Base-by-base conservation (phyloP, 1,140 invertebrate species). In the Polypedilum pembai region DNA sequence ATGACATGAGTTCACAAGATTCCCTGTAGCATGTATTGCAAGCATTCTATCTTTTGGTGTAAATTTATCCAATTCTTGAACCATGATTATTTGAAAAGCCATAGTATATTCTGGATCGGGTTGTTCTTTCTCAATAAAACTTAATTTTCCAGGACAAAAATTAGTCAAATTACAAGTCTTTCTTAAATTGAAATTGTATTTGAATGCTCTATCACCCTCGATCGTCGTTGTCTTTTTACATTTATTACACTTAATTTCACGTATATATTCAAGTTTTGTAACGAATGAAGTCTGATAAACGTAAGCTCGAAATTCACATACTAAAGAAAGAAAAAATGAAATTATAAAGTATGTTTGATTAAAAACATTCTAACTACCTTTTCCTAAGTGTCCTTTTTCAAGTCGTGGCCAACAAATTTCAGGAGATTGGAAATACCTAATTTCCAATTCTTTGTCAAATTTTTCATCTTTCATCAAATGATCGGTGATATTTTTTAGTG, bases 1-100 rank as follows among this genome's bases (percentile, higher is more conserved):
- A 82, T 94, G 93, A 81, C 93, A 95, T 74, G 82, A 83, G 82
- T 95, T 93, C 1, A 95, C 92, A 10, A 96, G 84, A 83, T 96
- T 94, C 85, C 95, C 89, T 80, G 95, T 89, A 41, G 96, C 81
- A 40, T 91, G 87, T 1, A 95, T 88, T 87, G 88, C 90, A 83
- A 94, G 87, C 8, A 90, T 10, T 1, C 20, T 4, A 21, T 18
- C 5, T 69, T 18, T 20, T 8, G 17, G 20, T 18, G 65, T 69
- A 15, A 56, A 56, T 21, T 69, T 69, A 10, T 21, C 20, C 3
- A 69, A 7, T 21, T 69, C 17, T 10, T 69, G 65, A 20, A 69
- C 20, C 18, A 10, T 18, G 18, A 69, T 18, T 20, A 8, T 18
- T 69, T 69, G 65, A 5, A 69, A 69, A 10, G 20, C 65, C 0